phyloP scores from a whole-genome alignment of 2,888 invertebrate genomes.

The Tenthredo distinguenda region DNA sequence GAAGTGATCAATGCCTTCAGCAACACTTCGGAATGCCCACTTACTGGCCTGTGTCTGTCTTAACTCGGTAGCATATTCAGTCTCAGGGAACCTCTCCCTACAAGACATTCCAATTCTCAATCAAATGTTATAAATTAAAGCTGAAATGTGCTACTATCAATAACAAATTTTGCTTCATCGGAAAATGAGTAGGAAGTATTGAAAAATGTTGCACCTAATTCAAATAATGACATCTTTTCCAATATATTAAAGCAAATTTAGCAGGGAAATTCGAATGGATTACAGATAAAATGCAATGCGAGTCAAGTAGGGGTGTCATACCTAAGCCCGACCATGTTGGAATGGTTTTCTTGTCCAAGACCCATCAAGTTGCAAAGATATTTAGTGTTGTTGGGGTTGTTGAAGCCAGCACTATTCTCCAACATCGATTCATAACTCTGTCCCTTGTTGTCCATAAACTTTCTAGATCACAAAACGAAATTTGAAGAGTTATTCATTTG shows the following conservation, averaged over 20 bases:
- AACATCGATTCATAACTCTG: constrained; percentile 90
- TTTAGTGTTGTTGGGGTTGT: constrained; percentile 93
- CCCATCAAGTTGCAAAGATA: constrained; percentile 89
- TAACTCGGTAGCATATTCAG: constrained; percentile 91
- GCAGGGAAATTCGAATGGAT: not conserved
- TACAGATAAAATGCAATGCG: not conserved
- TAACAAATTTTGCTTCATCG: not conserved
- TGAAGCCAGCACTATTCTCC: constrained; percentile 91
- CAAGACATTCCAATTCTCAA: constrained; percentile 56
- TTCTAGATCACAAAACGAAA: constrained; percentile 80
- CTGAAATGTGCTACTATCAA: not conserved
- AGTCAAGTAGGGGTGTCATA: constrained; percentile 74
- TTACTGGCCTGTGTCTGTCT: constrained; percentile 95
- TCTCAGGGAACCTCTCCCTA: constrained; percentile 88
- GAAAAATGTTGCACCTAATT: not conserved
- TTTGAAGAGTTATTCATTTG: constrained; percentile 56
- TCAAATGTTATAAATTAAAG: not conserved
- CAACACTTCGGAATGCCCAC: constrained; percentile 95
- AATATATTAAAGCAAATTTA: not conserved
- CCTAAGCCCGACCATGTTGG: constrained; percentile 86
- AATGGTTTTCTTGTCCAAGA: constrained; percentile 85
- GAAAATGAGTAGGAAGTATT: not conserved
- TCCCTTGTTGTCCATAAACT: constrained; percentile 89
- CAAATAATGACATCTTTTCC: not conserved
- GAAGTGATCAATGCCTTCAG: constrained; percentile 97